Base-by-base conservation (phyloP, 1,140 invertebrate species). In the Sesamia nonagrioides region DNA sequence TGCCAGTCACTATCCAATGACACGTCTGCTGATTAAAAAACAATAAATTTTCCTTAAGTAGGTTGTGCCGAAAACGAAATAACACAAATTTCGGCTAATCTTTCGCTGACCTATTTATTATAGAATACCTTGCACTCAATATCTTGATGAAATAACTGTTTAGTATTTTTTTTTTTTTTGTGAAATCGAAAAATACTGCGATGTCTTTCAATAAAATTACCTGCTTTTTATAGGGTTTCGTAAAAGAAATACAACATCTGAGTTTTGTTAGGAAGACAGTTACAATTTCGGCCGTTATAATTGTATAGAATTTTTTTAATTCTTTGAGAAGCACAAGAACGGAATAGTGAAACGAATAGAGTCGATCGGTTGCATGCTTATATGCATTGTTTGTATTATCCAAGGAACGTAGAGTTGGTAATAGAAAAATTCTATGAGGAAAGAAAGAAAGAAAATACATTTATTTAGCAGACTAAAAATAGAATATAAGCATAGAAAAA, bases 201-300 rank as follows among this genome's bases (percentile, higher is more conserved):
- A 83, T 84, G 82, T 86, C 85, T 83, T 88, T 71, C 81, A 87
- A 89, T 90, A 93, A 92, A 91, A 91, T 93, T 93, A 94, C 93
- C 92, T 94, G 93, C 93, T 91, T 93, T 75, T 93, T 94, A 89
- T 89, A 78, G 85, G 77, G 54, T 82, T 90, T 88, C 87, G 80
- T 89, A 79, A 85, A 85, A 85, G 87, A 85, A 88, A 86, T 81
- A 85, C 86, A 89, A 86, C 81, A 76, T 90, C 84, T 85, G 84
- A 90, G 86, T 92, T 92, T 91, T 92, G 89, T 92, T 85, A 86
- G 87, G 87, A 72, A 89, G 93, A 95, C 91, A 93, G 91, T 95
- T 95, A 95, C 93, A 91, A 91, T 94, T 93, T 94, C 76, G 91
- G 91, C 93, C 93, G 93, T 95, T 95, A 94, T 95, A 94, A 95